These are phyloP conservation scores for Drosophila stalkeri DNA, from an alignment of 2,888 invertebrate genomes.

Conservation along the genomic window DNA sequence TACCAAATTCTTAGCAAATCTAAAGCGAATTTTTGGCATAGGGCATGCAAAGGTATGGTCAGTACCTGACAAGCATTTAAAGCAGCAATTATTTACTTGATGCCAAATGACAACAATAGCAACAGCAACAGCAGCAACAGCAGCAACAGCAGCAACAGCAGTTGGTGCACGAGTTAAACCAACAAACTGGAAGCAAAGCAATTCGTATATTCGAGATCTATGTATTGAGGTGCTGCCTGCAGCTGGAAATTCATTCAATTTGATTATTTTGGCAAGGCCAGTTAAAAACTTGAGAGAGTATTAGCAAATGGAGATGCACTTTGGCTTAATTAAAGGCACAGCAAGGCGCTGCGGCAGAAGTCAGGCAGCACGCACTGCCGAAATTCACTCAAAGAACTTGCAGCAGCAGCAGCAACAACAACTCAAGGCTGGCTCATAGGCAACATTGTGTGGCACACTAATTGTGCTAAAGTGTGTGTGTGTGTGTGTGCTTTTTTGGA, in stretches of 20 bases:
- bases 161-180: constrained; percentile 37
- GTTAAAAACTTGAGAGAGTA: constrained; percentile 27
- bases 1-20: not conserved
- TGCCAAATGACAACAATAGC: constrained; percentile 73
- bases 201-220: not conserved
- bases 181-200: constrained; percentile 22
- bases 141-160: not conserved
- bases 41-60: constrained; percentile 44
- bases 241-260: constrained; percentile 73
- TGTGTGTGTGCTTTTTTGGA: constrained; percentile 22
- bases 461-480: constrained; percentile 42
- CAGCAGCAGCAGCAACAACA: constrained; percentile 15
- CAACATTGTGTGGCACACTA: constrained; percentile 74
- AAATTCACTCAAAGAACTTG: constrained; percentile 44
- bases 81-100: constrained; percentile 83
- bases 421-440: constrained; percentile 43
- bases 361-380: constrained; percentile 22
- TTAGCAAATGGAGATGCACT: constrained; percentile 28
- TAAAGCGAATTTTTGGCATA: not conserved
- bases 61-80: constrained; percentile 82
- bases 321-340: constrained; percentile 64
- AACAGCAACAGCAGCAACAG: constrained; percentile 7
- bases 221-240: constrained; percentile 2
- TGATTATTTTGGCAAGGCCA: constrained; percentile 68
- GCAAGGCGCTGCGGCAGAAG: constrained; percentile 20